Percentiles rank a stretch among this genome's conserved stretches.
These are phyloP conservation scores for Okapia johnstoni DNA, from an alignment of 2,113 vertebrate genomes.

Conservation along the genomic window DNA sequence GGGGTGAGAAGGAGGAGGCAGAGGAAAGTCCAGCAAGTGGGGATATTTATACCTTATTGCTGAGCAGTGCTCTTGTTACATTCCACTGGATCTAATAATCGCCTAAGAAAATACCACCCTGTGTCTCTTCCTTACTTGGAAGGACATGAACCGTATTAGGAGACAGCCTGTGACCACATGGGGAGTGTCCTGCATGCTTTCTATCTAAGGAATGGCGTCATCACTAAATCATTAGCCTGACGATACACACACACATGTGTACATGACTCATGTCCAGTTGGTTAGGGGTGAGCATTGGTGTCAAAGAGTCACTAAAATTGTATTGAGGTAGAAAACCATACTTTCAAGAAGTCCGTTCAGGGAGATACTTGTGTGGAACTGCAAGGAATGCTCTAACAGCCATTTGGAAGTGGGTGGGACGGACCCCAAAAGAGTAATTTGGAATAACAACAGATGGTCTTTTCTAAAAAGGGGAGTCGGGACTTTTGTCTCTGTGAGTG, in stretches of 20 bases:
- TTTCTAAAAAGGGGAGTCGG: background rate
- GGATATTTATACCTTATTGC: conserved; percentile 35
- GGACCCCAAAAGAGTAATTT: background rate
- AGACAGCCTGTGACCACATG: background rate
- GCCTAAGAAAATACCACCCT: conserved; percentile 34
- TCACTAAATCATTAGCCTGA: background rate
- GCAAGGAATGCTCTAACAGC: background rate
- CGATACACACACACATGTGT: background rate
- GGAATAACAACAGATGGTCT: conserved; percentile 35
- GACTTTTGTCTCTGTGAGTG: background rate
- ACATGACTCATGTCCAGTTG: accelerated
- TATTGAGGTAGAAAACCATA: background rate
- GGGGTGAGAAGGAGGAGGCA: background rate
- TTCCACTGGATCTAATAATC: background rate
- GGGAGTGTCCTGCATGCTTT: background rate
- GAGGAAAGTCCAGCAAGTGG: background rate
- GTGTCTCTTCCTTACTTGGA: background rate
- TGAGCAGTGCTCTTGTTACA: background rate
- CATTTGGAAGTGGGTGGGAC: conserved; percentile 6
- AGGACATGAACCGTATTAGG: background rate
- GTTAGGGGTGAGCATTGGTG: background rate
- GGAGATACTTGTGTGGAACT: background rate
- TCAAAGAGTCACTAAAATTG: background rate
- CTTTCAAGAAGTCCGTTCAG: background rate
- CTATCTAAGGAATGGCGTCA: background rate